A percentile compares a stretch with the other conserved stretches of the same genome.
These are phyloP conservation scores for Cosmorhoe ocellata DNA, from an alignment of 2,888 invertebrate genomes.

Conservation along the genomic window DNA sequence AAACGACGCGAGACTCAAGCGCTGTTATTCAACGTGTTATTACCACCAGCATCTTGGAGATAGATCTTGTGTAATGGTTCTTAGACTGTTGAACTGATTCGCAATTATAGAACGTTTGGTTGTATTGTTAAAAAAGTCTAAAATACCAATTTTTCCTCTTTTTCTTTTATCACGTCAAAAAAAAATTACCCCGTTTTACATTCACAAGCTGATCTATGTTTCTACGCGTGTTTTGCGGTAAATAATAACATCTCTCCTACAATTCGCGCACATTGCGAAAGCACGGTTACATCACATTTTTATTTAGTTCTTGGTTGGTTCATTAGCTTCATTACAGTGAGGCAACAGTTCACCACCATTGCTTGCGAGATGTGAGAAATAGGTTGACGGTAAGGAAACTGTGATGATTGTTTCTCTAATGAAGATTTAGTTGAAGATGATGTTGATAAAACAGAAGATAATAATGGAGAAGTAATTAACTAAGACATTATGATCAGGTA, in stretches of 20 bases:
- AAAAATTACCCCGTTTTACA: not conserved
- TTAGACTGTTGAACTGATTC: too few species aligned
- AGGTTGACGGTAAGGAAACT: constrained; percentile 23
- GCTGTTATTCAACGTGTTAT: too few species aligned
- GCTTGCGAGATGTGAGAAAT: constrained; percentile 27
- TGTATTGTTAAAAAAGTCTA: too few species aligned
- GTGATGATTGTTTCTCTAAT: constrained; percentile 26
- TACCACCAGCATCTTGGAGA: too few species aligned
- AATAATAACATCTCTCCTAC: constrained; percentile 23
- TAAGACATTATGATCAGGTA: too few species aligned
- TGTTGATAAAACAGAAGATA: constrained; percentile 11
- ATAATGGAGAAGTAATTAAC: not conserved
- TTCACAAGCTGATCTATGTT: constrained; percentile 1
- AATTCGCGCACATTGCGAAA: constrained; percentile 46
- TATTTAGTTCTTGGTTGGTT: constrained; percentile 53
- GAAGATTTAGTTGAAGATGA: constrained; percentile 22
- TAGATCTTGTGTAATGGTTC: too few species aligned
- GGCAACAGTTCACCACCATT: constrained; percentile 55
- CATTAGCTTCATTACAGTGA: constrained; percentile 65
- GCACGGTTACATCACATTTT: constrained; percentile 58
- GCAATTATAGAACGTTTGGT: too few species aligned
- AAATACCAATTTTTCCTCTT: too few species aligned
- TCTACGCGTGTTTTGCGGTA: not conserved
- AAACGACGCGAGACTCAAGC: too few species aligned
- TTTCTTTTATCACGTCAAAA: too few species aligned